A percentile compares a stretch with the other conserved stretches of the same genome.
phyloP scores from a whole-genome alignment of 1,140 invertebrate genomes.

The Trichogramma pretiosum region DNA sequence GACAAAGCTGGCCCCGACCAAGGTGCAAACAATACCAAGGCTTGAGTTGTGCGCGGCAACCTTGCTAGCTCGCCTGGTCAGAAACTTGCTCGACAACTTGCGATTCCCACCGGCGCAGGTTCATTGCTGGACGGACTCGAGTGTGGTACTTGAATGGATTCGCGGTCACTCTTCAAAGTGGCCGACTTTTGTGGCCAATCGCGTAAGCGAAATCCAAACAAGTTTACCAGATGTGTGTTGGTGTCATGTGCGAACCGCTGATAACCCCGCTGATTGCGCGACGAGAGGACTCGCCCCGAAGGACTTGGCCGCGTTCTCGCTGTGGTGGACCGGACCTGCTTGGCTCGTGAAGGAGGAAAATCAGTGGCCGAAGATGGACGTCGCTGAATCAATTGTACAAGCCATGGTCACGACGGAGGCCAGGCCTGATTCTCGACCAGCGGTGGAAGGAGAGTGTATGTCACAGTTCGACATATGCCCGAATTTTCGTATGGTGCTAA shows the following conservation, averaged over 20 bases:
- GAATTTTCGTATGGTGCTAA: no score
- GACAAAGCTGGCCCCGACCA: background rate
- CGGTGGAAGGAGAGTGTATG: no score
- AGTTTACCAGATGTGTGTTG: background rate
- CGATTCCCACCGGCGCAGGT: no score
- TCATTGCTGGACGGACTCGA: background rate
- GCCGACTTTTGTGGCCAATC: background rate
- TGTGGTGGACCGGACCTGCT: background rate
- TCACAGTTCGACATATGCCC: no score
- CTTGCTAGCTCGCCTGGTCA: no score
- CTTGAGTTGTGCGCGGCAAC: background rate
- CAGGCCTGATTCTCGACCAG: no score
- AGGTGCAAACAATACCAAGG: background rate
- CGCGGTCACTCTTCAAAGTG: background rate
- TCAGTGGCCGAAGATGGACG: background rate
- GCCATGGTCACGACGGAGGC: no score
- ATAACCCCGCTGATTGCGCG: conserved; percentile 1
- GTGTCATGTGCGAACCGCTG: background rate
- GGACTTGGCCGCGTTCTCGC: background rate
- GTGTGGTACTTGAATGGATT: background rate
- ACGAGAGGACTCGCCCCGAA: background rate
- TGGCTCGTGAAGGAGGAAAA: background rate
- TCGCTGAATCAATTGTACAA: background rate
- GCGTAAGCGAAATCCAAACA: background rate
- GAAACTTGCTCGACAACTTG: no score